These are phyloP conservation scores for Drosophila saltans DNA, from an alignment of 1,140 invertebrate genomes.

Conservation along the genomic window DNA sequence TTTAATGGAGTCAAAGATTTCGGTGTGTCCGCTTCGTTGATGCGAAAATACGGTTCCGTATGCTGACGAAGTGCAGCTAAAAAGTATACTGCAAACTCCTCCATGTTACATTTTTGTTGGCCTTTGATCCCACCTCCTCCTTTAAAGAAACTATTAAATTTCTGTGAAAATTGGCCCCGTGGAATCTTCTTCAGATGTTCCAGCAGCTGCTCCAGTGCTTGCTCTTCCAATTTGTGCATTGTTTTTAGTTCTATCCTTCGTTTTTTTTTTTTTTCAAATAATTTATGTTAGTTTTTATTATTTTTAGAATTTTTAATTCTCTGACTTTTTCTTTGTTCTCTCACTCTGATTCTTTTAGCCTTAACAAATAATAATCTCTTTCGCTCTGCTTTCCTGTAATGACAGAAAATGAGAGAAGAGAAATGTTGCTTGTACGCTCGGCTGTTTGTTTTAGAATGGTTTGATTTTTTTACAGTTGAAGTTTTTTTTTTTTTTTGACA, in stretches of 20 bases:
- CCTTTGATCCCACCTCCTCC: background rate
- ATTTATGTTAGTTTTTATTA: slow-evolving; percentile 1
- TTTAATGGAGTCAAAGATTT: slow-evolving; percentile 58
- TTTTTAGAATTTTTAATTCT: slow-evolving; percentile 29
- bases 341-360: slow-evolving; percentile 20
- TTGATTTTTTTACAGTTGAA: slow-evolving; percentile 33
- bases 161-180: slow-evolving; percentile 33
- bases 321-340: slow-evolving; percentile 37
- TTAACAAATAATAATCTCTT: slow-evolving; percentile 21
- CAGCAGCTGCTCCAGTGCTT: slow-evolving; percentile 47
- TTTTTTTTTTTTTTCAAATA: slow-evolving; percentile 10
- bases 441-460: slow-evolving; percentile 35
- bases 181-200: slow-evolving; percentile 44
- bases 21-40: slow-evolving; percentile 46
- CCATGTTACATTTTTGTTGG: slow-evolving; percentile 46
- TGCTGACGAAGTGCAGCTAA: slow-evolving; percentile 67
- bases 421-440: slow-evolving; percentile 74
- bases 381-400: slow-evolving; percentile 53
- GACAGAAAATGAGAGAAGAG: slow-evolving; percentile 77
- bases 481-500: slow-evolving; percentile 25
- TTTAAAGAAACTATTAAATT: slow-evolving; percentile 43
- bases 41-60: slow-evolving; percentile 62
- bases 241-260: too few species aligned
- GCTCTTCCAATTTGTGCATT: slow-evolving; percentile 44
- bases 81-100: slow-evolving; percentile 76